Base-by-base conservation (phyloP, 2,797 vertebrate species). In the Okamejei kenojei region DNA sequence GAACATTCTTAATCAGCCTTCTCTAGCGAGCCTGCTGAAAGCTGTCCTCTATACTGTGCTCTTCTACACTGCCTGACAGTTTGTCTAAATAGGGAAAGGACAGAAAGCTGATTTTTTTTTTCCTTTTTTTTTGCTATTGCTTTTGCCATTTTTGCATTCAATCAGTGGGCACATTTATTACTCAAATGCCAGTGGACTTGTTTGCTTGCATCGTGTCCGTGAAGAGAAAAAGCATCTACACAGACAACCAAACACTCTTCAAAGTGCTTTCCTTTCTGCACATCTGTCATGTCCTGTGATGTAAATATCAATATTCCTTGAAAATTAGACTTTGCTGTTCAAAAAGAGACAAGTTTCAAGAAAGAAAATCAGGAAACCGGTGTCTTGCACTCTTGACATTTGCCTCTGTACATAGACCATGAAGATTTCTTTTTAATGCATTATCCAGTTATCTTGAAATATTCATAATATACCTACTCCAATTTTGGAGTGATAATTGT, bases 1-100 rank as follows among this genome's bases (percentile, higher is more conserved):
- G 96, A 96, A 96, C 96, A 97, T 97, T 96, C 97, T 97, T 99
- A 98, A 98, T 98, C 97, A 98, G 97, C 97, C 96, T 95, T 94
- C 96, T 96, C 95, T 97, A 96, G 97, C 96, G 95, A 96, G 96
- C 96, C 96, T 95, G 96, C 96, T 96, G 96, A 96, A 94, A 96
- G 96, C 96, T 96, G 96, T 96, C 96, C 95, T 94, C 93, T 78
- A 95, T 94, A 45, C 88, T 94, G 94, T 95, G 94, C 96, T 96
- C 94, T 94, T 97, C 95, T 95, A 96, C 96, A 94, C 95, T 96
- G 96, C 96, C 95, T 97, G 97, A 97, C 97, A 97, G 96, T 96
- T 97, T 96, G 96, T 96, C 97, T 95, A 94, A 95, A 94, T 95
- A 96, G 90, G 38, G 35, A 92, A 92, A 71, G 38, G 35, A 92